Base-by-base conservation (phyloP, 1,140 invertebrate species). In the Zaprionus gabonicus region DNA sequence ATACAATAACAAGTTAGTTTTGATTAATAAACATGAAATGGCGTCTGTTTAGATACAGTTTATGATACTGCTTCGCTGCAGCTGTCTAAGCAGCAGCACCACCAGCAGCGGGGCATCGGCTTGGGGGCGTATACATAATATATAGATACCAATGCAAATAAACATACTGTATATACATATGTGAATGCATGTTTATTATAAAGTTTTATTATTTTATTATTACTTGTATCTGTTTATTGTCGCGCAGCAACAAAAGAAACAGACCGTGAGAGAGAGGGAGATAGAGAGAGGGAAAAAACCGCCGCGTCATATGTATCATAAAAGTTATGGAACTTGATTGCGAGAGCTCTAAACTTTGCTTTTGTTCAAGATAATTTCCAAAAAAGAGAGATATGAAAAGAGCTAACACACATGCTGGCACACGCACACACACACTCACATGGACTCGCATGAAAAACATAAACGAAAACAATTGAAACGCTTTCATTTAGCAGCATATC, bases 1-100 rank as follows among this genome's bases (percentile, higher is more conserved):
- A 59, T 74, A 57, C 65, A 69, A 80, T 85, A 90, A 84, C 85
- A 79, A 87, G 70, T 83, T 86, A 83, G 80, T 83, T 87, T 90
- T 84, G 71, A 90, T 87, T 87, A 88, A 87, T 88, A 87, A 88
- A 87, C 59, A 71, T 80, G 49, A 41, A 69, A 58, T 56, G 57
- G 57, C 44, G 62, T 36, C 63, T 73, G 58, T 80, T 88, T 86
- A 88, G 80, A 70, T 80, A 69, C 66, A 76, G 73, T 82, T 85
- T 74, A 80, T 78, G 70, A 25, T 62, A 23, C 65, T 20, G 20
- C n/a, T 55, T 27, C 51, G 31, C 44, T 58, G 17, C 69, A 71
- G 69, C 60, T 66, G 60, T 58, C 51, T 27, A 57, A 60, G 55
- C 60, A 27, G 25, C 41, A 31, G 41, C 36, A 63, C 46, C 28